Evolutionary conservation across 2,888 invertebrate genomes (phyloP).

Genomic region (Pheosia gnoma): DNA sequence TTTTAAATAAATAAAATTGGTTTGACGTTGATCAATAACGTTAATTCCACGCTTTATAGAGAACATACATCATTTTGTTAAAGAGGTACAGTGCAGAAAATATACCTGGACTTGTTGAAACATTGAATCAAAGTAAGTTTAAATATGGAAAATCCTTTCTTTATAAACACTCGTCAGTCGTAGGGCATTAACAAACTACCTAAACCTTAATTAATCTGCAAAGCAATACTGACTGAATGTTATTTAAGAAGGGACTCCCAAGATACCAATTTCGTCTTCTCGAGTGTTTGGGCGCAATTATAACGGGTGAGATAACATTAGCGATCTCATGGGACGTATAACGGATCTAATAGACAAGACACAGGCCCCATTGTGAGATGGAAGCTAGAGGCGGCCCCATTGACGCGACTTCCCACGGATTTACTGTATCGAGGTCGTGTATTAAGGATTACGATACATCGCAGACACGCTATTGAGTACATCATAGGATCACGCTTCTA

Average conservation of each 20-base stretch:
- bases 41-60: no score
- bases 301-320: conserved; percentile 23
- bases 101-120: no score
- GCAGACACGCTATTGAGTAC: conserved; percentile 11
- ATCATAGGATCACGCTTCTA: not conserved
- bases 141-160: not conserved
- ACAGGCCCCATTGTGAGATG: conserved; percentile 39
- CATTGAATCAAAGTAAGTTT: no score
- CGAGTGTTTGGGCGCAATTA: not conserved
- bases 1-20: no score
- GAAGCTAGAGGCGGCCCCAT: conserved; percentile 42
- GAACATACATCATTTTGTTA: no score
- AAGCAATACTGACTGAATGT: not conserved
- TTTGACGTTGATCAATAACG: no score
- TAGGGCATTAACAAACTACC: not conserved
- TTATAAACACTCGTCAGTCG: not conserved
- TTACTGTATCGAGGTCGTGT: conserved; percentile 58
- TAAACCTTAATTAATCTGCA: not conserved
- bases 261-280: not conserved
- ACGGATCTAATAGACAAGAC: conserved; percentile 34
- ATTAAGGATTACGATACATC: conserved; percentile 36
- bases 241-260: no score
- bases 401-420: conserved; percentile 65
- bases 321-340: conserved; percentile 39
- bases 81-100: no score